Percentiles rank a stretch among this genome's conserved stretches.
Evolutionary conservation across 2,113 vertebrate genomes (phyloP).

Genomic region (Notarius quadriscutis): DNA sequence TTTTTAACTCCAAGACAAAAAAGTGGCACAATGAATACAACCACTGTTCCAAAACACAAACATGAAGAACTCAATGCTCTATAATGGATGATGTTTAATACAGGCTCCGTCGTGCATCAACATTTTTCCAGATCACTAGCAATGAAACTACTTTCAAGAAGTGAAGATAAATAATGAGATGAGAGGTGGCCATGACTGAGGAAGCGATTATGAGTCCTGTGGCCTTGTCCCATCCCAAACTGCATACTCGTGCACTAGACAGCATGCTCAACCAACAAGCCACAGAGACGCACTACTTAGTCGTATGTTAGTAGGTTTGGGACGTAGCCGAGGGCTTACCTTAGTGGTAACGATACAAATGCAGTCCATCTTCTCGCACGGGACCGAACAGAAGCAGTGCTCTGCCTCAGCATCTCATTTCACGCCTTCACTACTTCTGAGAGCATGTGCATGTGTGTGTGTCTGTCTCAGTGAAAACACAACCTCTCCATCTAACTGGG

Average conservation of each 20-base stretch:
- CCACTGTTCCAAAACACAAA: too few species aligned
- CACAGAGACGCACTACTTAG: not conserved
- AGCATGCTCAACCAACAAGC: not conserved
- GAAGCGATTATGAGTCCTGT: not conserved
- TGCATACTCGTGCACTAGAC: not conserved
- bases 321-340: conserved; percentile 73
- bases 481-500: not conserved
- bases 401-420: conserved; percentile 21
- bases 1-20: not conserved
- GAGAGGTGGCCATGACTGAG: not conserved
- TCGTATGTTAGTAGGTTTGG: not conserved
- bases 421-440: not conserved
- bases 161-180: not conserved
- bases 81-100: not conserved
- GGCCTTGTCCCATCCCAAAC: not conserved
- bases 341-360: conserved; percentile 93
- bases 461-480: not conserved
- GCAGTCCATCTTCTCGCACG: conserved; percentile 82
- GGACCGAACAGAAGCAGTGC: not conserved
- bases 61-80: not conserved
- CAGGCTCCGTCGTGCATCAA: not conserved
- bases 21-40: not conserved
- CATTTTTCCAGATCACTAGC: not conserved
- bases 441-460: not conserved
- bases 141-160: not conserved